Evolutionary conservation across 2,113 vertebrate genomes (phyloP).

Genomic region (Nyctibius bracteatus): DNA sequence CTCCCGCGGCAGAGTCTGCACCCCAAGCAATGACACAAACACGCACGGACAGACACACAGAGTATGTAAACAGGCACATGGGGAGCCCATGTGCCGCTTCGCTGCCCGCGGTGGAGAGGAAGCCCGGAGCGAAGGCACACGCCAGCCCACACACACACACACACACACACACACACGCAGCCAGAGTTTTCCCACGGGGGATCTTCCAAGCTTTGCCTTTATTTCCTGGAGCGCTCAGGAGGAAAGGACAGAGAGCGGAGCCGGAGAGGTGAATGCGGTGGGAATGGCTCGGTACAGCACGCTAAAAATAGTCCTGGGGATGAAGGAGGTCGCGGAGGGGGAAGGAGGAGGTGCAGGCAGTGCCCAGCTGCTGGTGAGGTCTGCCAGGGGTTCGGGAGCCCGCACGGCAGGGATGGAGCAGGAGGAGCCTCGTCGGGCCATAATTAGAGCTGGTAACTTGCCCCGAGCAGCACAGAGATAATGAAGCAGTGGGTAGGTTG

Average conservation of each 20-base stretch:
- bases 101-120: neutral
- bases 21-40: conserved; percentile 33
- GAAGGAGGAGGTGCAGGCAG: neutral
- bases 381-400: neutral
- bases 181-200: neutral
- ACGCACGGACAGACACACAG: conserved; percentile 9
- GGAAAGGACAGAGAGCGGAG: neutral
- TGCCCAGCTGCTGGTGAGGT: neutral
- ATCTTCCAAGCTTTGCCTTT: neutral
- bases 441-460: neutral
- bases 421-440: neutral
- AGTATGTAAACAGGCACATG: conserved; percentile 57
- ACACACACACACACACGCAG: no score
- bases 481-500: neutral
- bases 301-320: neutral
- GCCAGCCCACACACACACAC: neutral
- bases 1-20: neutral
- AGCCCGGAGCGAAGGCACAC: neutral
- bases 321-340: neutral
- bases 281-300: neutral
- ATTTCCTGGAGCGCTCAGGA: neutral
- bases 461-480: neutral
- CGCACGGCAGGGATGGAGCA: neutral
- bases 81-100: conserved; percentile 31
- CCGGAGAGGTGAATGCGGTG: neutral